A percentile compares a stretch with the other conserved stretches of the same genome.
Evolutionary conservation across 2,888 invertebrate genomes (phyloP).

Genomic region (Leucophenga montana): DNA sequence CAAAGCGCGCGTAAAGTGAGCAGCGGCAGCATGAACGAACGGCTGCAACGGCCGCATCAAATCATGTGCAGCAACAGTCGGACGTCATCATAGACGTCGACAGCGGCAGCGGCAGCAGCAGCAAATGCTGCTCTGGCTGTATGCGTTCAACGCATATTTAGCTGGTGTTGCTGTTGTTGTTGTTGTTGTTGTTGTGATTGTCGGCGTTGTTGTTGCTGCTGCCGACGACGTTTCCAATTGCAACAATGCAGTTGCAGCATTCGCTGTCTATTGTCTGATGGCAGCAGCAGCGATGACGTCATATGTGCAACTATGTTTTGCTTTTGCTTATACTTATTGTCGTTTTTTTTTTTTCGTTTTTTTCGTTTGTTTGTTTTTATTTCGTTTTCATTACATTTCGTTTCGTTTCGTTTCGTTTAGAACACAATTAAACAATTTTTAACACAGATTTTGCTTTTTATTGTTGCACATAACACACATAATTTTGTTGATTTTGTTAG

Average conservation of each 20-base stretch:
- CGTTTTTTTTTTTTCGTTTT: conserved; percentile 14
- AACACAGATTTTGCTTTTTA: background rate
- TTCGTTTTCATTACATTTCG: conserved; percentile 11
- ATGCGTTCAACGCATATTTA: conserved; percentile 18
- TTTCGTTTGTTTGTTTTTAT: background rate
- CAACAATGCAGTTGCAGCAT: conserved; percentile 43
- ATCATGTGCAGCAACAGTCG: too few species aligned
- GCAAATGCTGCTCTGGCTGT: conserved; percentile 23
- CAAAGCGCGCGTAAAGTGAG: conserved; percentile 51
- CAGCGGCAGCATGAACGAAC: conserved; percentile 39
- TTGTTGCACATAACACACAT: conserved; percentile 22
- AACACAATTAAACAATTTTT: background rate
- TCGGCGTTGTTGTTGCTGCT: conserved; percentile 35
- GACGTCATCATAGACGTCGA: background rate
- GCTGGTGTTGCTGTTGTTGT: conserved; percentile 29
- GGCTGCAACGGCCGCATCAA: conserved; percentile 22
- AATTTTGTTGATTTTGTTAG: conserved; percentile 25
- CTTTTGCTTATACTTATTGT: conserved; percentile 4
- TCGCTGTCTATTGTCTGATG: conserved; percentile 28
- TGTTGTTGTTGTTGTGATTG: conserved; percentile 36
- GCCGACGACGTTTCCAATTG: conserved; percentile 34
- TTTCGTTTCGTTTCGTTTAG: background rate
- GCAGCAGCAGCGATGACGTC: background rate
- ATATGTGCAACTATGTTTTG: conserved; percentile 15
- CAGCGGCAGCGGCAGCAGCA: conserved; percentile 36